These are phyloP conservation scores for Megastigmus dorsalis DNA, from an alignment of 2,888 invertebrate species.

Conservation along the genomic window DNA sequence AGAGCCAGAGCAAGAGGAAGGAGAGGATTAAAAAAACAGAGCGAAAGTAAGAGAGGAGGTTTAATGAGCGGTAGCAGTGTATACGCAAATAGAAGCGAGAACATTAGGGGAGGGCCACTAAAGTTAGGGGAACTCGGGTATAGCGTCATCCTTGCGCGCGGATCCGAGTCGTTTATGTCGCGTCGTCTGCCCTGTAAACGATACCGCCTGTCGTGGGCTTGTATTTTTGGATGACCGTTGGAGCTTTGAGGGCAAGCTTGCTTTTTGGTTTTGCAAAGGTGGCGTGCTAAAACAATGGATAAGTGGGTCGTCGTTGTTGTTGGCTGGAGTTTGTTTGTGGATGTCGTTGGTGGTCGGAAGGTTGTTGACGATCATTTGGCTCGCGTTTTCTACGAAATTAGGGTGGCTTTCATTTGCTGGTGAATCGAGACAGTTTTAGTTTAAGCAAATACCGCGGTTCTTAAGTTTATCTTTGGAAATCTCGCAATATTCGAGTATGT, in stretches of 20 bases:
- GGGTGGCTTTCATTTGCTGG: no score
- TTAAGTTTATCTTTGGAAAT: no score
- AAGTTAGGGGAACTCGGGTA: conserved; percentile 17
- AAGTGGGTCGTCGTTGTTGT: no score
- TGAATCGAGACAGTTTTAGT: no score
- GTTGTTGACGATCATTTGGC: no score
- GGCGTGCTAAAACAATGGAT: no score
- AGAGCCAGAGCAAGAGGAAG: background rate
- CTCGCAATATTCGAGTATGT: no score
- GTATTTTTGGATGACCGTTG: background rate
- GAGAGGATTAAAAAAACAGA: background rate
- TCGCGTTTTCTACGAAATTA: no score
- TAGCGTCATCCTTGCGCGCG: background rate
- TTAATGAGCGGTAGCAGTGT: background rate
- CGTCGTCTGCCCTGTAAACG: background rate
- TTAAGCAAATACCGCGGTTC: no score
- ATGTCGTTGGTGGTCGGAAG: no score
- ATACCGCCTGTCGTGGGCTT: background rate
- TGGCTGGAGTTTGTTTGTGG: no score
- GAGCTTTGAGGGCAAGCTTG: background rate
- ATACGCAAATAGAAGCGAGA: conserved; percentile 17
- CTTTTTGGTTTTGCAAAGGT: no score
- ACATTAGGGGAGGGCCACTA: background rate
- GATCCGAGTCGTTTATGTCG: background rate
- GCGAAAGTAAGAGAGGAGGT: background rate